These are phyloP conservation scores for Dolichallabes microphthalmus DNA, from an alignment of 2,113 vertebrate genomes.

Conservation along the genomic window DNA sequence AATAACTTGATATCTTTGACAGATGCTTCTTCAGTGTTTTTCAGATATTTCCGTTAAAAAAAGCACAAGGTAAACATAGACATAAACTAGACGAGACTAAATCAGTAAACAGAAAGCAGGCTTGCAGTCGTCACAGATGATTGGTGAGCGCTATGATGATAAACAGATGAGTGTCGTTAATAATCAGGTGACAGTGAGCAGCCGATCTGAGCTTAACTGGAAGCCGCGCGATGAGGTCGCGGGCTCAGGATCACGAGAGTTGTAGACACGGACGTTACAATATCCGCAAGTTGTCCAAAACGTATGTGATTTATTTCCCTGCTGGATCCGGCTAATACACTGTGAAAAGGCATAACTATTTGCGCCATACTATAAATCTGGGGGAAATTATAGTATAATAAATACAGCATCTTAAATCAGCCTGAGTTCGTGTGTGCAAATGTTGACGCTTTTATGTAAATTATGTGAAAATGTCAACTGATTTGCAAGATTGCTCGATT, in stretches of 20 bases:
- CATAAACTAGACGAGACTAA: not conserved
- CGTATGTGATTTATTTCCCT: constrained; percentile 16
- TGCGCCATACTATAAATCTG: constrained; percentile 7
- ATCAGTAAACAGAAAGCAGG: not conserved
- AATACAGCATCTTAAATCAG: constrained; percentile 32
- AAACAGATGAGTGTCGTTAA: constrained; percentile 13
- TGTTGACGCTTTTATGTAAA: constrained; percentile 28
- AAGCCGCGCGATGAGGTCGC: not conserved
- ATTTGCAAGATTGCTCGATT: constrained; percentile 34
- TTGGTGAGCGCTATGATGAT: not conserved
- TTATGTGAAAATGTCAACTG: constrained; percentile 32
- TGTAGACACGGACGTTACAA: not conserved
- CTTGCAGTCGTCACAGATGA: not conserved
- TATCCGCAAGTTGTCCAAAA: not conserved
- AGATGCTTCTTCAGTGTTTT: not conserved
- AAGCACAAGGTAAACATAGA: not conserved
- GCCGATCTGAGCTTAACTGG: constrained; percentile 11
- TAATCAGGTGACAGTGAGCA: not conserved
- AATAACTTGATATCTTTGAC: not conserved
- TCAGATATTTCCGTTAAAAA: not conserved
- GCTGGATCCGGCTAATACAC: not conserved
- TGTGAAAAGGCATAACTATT: not conserved
- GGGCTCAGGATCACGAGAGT: constrained; percentile 3
- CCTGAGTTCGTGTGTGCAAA: constrained; percentile 14
- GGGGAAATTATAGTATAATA: constrained; percentile 35